These are phyloP conservation scores for Haemorhous mexicanus DNA, from an alignment of 2,113 vertebrate species.

Conservation along the genomic window DNA sequence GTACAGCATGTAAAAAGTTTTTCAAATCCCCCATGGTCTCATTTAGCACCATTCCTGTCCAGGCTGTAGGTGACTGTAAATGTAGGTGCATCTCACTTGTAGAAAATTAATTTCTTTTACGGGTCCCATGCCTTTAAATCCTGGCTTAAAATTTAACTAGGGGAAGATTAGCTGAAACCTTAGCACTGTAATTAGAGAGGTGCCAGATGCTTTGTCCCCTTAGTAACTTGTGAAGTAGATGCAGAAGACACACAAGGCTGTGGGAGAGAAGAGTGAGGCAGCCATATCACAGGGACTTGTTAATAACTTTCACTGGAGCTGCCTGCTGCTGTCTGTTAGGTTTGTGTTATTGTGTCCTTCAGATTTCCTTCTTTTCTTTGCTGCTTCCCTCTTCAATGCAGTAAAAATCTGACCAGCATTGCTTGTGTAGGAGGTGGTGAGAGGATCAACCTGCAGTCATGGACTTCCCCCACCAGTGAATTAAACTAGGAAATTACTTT, in stretches of 20 bases:
- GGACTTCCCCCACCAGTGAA: neutral
- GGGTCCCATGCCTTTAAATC: neutral
- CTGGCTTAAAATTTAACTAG: neutral
- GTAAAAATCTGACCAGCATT: neutral
- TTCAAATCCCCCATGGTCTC: neutral
- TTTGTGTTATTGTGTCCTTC: neutral
- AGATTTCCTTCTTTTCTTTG: neutral
- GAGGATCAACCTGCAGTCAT: neutral
- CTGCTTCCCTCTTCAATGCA: neutral
- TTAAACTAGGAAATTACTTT: neutral
- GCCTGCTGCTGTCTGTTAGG: neutral
- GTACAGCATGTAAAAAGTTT: neutral
- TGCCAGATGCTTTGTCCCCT: neutral
- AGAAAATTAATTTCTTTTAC: neutral
- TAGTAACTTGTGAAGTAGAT: neutral
- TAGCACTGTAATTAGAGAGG: neutral
- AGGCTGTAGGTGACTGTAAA: neutral
- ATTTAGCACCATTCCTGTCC: neutral
- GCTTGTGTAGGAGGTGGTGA: neutral
- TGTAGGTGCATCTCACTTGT: neutral
- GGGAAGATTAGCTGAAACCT: neutral
- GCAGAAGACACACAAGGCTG: neutral
- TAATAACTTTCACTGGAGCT: neutral
- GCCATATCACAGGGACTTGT: fast-evolving
- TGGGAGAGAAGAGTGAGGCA: neutral